Base-by-base conservation (phyloP, 2,113 vertebrate species). In the Anser brachyrhynchus region DNA sequence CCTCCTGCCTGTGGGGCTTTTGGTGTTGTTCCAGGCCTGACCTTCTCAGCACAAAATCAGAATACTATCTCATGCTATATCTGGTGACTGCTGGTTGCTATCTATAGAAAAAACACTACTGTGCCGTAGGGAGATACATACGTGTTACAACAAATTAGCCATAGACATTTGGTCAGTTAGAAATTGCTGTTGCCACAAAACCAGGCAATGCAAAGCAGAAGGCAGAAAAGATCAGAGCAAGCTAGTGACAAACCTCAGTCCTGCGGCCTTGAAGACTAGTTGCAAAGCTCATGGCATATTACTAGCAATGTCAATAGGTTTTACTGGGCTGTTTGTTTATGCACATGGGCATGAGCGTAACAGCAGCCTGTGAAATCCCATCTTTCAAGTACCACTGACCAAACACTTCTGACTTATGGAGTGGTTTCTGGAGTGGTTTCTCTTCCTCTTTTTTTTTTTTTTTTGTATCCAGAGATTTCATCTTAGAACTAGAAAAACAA, bases 301-400 rank as follows among this genome's bases (percentile, higher is more conserved):
- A 37, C 10, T 43, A 31, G 18, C n/a, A 51, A 35, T 1, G 5
- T 11, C 44, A 75, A 21, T 3, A 23, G 26, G 8, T 25, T 76
- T 72, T 51, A 17, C 13, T 31, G 23, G 25, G 10, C 51, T 65
- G 4, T 15, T 2, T 31, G 20, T 15, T 65, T 64, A 61, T 6
- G 26, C 5, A 25, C 3, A 28, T 13, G 15, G 3, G 8, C 3
- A 13, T 23, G 11, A 55, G 20, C 15, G 52, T 62, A 89, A 69
- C 20, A 41, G 26, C n/a, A 41, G 21, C 4, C 44, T 71, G 0
- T 31, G 26, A 4, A 65, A 51, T 31, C 22, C 28, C 18, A 13
- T 4, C 18, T 37, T 14, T 70, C 12, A 83, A 17, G 3, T 37
- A n/a, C 9, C 1, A 1, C 7, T 26, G 10, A 28, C 3, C 6